phyloP scores from a whole-genome alignment of 2,113 vertebrate genomes.

The Eulacestoma nigropectus region DNA sequence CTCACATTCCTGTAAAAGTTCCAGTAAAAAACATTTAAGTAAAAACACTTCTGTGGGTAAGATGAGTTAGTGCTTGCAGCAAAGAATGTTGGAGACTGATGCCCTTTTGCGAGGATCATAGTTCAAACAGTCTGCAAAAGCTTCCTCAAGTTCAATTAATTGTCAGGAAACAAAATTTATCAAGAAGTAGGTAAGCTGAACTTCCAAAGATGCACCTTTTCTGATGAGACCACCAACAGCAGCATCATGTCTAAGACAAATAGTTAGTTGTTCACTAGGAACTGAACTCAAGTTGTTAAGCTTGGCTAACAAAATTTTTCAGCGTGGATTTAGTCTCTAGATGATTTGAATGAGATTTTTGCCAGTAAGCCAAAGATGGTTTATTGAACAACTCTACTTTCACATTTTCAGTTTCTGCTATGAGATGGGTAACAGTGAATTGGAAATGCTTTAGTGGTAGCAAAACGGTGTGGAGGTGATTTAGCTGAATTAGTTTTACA shows the following conservation, averaged over 20 bases:
- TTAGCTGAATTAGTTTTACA: not conserved
- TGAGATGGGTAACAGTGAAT: not conserved
- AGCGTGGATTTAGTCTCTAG: not conserved
- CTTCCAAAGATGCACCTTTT: not conserved
- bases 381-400: not conserved
- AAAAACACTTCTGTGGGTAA: not conserved
- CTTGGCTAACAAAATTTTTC: not conserved
- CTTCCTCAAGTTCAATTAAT: not conserved
- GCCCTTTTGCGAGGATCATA: not conserved
- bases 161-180: not conserved
- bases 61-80: not conserved
- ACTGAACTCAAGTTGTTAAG: not conserved
- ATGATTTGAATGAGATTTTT: not conserved
- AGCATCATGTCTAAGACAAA: not conserved
- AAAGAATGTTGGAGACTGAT: not conserved
- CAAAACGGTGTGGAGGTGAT: rapidly evolving
- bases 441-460: not conserved
- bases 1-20: not conserved
- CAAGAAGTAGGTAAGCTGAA: not conserved
- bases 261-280: not conserved
- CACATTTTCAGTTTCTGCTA: not conserved
- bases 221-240: not conserved
- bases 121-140: not conserved
- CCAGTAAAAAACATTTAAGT: not conserved
- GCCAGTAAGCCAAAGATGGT: not conserved